phyloP scores from a whole-genome alignment of 2,113 vertebrate species.

The Mionectes macconnelli region DNA sequence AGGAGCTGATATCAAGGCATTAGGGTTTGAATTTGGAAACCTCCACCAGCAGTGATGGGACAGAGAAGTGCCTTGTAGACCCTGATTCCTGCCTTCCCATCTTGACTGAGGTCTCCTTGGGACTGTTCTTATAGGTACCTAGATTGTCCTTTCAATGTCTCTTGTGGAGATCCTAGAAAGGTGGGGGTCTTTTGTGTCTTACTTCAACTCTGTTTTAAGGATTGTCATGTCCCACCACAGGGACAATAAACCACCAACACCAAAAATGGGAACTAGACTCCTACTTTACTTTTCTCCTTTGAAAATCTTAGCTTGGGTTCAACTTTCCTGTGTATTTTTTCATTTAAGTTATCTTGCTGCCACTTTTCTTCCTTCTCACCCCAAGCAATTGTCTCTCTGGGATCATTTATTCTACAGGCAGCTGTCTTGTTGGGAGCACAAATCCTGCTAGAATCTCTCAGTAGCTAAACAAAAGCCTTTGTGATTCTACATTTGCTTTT shows the following conservation, averaged over 20 bases:
- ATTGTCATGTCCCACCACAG: not conserved
- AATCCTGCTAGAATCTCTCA: not conserved
- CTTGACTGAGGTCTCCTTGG: not conserved
- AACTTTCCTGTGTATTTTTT: not conserved
- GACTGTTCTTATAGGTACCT: not conserved
- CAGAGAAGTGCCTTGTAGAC: not conserved
- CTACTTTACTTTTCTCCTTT: not conserved
- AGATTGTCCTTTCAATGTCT: not conserved
- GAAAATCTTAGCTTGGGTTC: not conserved
- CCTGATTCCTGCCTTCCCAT: not conserved
- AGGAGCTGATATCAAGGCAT: not conserved
- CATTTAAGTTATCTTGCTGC: not conserved
- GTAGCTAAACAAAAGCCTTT: not conserved
- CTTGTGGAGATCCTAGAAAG: not conserved
- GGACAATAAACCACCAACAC: not conserved
- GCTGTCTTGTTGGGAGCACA: not conserved
- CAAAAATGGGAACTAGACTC: not conserved
- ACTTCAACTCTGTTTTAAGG: not conserved
- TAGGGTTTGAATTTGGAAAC: not conserved
- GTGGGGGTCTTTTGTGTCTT: not conserved
- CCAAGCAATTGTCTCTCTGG: not conserved
- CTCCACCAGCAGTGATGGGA: not conserved
- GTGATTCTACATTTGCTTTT: not conserved
- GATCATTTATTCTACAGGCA: not conserved
- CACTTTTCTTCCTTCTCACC: not conserved